A percentile compares a stretch with the other conserved stretches of the same genome.
Conservation (phyloP, 1,140 invertebrate genomes). For the Drosophila lacteicornis region DNA sequence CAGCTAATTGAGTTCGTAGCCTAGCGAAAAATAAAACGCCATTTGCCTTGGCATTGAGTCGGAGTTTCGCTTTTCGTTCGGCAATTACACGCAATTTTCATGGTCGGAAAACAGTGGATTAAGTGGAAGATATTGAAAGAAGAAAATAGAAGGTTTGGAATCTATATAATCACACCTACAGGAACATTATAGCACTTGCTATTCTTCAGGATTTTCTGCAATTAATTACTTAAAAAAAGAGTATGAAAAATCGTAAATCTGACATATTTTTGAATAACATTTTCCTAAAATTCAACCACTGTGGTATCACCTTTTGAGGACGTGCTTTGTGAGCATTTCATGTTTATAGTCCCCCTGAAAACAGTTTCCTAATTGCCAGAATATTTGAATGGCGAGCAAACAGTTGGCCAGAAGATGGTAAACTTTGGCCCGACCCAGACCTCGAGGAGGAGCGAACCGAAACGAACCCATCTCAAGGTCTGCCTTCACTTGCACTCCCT, state of each 20-base stretch:
- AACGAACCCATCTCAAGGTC: constrained; percentile 49
- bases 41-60: constrained; percentile 56
- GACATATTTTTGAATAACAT: neutral
- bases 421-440: constrained; percentile 27
- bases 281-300: constrained; percentile 11
- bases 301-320: constrained; percentile 7
- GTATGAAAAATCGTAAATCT: neutral
- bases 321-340: constrained; percentile 20
- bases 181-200: too few relatives aligned
- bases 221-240: neutral
- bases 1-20: constrained; percentile 70
- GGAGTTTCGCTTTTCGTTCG: constrained; percentile 45
- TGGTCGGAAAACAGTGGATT: constrained; percentile 26
- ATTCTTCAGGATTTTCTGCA: neutral
- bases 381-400: constrained; percentile 54
- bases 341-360: constrained; percentile 41
- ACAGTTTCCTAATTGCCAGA: constrained; percentile 53
- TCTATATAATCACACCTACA: too few relatives aligned
- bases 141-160: too few relatives aligned
- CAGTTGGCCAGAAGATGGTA: constrained; percentile 11
- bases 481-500: constrained; percentile 54
- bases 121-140: neutral
- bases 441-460: constrained; percentile 15
- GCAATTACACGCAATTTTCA: constrained; percentile 65
- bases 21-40: constrained; percentile 48